Base-by-base conservation (phyloP, 2,888 invertebrate species). In the Andrena trimmerana region DNA sequence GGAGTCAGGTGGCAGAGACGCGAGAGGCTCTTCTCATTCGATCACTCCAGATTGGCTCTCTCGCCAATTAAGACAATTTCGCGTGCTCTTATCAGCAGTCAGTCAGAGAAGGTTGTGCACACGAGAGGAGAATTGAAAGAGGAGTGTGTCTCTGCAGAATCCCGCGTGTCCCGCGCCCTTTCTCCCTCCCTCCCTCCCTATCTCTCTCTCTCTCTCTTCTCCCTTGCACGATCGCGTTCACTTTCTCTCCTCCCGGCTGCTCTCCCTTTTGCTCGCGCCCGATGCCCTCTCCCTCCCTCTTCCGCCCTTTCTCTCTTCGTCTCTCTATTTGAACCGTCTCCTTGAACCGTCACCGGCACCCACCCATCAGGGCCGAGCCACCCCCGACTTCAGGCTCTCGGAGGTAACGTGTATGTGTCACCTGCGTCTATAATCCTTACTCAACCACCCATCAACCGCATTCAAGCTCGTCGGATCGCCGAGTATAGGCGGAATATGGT, bases 401-500 rank as follows among this genome's bases (percentile, higher is more conserved):
- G 80, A 65, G 87, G 80, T 77, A 88, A 86, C 88, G 80, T 82
- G 89, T 86, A 87, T 85, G 90, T 88, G 88, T 92, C 91, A 91
- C 91, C 91, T 91, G 92, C 90, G 86, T 86, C 93, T 90, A 93
- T 94, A 92, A 94, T 94, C 88, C 93, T 93, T 93, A 93, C 89
- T 90, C 94, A 94, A 91, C 93, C 92, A 94, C 84, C 92, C 93
- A 93, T 93, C 93, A 91, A 90, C 90, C 88, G 90, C 89, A 91
- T 92, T 91, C 88, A 92, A 91, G 89, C 88, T 86, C 90, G 90
- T 89, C 90, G 91, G 87, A 92, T 92, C 89, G 90, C 89, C 89
- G 88, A 91, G 91, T 91, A 90, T 90, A 92, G 90, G 88, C 83
- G 89, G 88, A 88, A 91, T 90, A 89, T 83, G 82, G 84, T 83